A percentile compares a stretch with the other conserved stretches of the same genome.
phyloP scores from a whole-genome alignment of 2,113 vertebrate species.

The Edolisoma coerulescens region DNA sequence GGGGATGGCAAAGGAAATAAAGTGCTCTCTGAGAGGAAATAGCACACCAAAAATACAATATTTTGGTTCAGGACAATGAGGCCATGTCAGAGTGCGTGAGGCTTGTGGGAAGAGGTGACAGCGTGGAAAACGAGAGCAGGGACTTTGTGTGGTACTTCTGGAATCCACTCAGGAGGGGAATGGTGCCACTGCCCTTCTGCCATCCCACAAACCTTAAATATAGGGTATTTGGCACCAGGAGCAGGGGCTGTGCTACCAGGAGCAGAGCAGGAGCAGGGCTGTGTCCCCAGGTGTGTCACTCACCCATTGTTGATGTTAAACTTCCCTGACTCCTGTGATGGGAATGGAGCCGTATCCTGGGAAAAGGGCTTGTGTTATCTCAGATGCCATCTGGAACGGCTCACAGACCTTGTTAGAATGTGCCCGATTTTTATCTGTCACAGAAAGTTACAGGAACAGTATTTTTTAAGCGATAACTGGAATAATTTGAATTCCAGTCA shows the following conservation, averaged over 20 bases:
- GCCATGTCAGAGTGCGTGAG: not conserved
- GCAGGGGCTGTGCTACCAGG: not conserved
- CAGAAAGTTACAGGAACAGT: not conserved
- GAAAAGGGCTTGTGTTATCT: not conserved
- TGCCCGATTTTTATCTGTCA: not conserved
- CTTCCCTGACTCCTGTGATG: not conserved
- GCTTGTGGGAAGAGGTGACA: not conserved
- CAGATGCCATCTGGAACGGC: not conserved
- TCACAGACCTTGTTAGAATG: not conserved
- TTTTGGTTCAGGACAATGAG: not conserved
- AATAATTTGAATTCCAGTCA: not conserved
- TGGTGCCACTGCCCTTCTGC: not conserved
- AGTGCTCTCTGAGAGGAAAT: not conserved
- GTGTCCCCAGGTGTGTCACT: not conserved
- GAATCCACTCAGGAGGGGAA: not conserved
- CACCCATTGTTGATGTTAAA: not conserved
- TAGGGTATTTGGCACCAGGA: not conserved
- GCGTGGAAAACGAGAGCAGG: not conserved
- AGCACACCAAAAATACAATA: rapidly evolving
- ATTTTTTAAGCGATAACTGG: not conserved
- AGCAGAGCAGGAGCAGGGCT: no score
- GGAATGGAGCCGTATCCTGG: not conserved
- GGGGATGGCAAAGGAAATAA: not conserved
- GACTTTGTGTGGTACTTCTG: not conserved
- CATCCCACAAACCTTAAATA: not conserved